Percentiles rank a stretch among this genome's conserved stretches.
Evolutionary conservation across 2,888 invertebrate species (phyloP).

Genomic region (Tenthredo scrophulariae): DNA sequence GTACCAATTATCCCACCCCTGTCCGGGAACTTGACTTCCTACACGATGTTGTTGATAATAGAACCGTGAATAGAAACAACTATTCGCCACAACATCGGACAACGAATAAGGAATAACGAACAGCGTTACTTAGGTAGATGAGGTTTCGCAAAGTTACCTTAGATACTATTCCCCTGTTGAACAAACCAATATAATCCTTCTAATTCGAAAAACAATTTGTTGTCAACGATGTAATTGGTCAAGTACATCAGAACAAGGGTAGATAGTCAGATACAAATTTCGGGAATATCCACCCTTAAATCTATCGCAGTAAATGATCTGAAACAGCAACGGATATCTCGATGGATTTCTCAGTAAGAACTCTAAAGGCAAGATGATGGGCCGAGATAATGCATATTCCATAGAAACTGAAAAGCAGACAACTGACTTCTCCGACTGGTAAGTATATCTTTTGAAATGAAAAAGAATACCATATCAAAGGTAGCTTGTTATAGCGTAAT

Average conservation of each 20-base stretch:
- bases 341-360: not conserved
- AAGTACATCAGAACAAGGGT: not conserved
- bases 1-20: slow-evolving; percentile 46
- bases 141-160: not conserved
- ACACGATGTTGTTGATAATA: slow-evolving; percentile 44
- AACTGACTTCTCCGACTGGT: not conserved
- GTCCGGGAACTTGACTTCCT: slow-evolving; percentile 28
- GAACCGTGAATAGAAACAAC: slow-evolving; percentile 46
- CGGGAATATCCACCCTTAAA: not conserved
- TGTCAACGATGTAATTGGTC: not conserved
- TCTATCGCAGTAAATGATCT: not conserved
- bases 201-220: not conserved
- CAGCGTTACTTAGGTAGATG: slow-evolving; percentile 22
- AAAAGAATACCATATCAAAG: not conserved
- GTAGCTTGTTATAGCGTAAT: not conserved
- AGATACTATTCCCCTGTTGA: not conserved
- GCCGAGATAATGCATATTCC: not conserved
- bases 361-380: slow-evolving; percentile 6
- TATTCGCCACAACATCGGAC: slow-evolving; percentile 47
- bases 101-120: slow-evolving; percentile 43
- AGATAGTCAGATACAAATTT: not conserved
- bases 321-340: not conserved
- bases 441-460: not conserved
- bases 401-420: not conserved
- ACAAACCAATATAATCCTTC: not conserved